Evolutionary conservation across 2,888 invertebrate species (phyloP), one percentile per base, ranked within the genome.

Genomic region (Limenitis camilla): DNA sequence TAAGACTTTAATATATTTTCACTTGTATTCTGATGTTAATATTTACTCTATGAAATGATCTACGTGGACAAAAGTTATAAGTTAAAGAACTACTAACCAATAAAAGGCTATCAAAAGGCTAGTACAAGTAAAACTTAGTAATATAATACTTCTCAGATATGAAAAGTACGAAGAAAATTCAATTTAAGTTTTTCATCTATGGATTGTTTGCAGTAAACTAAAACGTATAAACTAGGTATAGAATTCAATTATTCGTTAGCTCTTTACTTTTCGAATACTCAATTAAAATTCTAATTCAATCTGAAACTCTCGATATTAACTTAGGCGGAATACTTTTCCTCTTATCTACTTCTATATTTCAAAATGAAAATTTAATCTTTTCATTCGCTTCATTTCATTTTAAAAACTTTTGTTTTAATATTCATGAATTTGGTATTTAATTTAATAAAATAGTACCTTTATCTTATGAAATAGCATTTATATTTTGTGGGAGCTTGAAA

Each of bases 281-380:
- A 55, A 55, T 58, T 58, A 58, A 55, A 58, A 52, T 55, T 53
- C 52, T 52, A 48, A 55, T 48, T 55, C 47, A 48, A 55, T 55
- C 47, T 52, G 49, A 58, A 50, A 42, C 52, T 50, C 36, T 53
- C 40, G 47, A 48, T 53, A 52, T 49, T 45, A 53, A 49, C 45
- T 52, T 46, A 11, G 49, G 39, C 30, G 50, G 44, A 40, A 40
- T 45, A 45, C 40, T 40, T 45, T 43, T 40, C 10, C 27, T 30
- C 29, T 50, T 35, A 51, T 40, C 35, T 27, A 45, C 40, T 45
- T 44, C 33, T 50, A 40, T 44, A 43, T 50, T 44, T 43, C 33
- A 50, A 50, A 49, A 50, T 44, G 28, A 39, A 49, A 50, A 50
- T 50, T 49, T 29, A 44, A 40, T 40, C 33, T 40, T 32, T 44